phyloP scores from a whole-genome alignment of 2,113 vertebrate genomes.

The Abramis brama region DNA sequence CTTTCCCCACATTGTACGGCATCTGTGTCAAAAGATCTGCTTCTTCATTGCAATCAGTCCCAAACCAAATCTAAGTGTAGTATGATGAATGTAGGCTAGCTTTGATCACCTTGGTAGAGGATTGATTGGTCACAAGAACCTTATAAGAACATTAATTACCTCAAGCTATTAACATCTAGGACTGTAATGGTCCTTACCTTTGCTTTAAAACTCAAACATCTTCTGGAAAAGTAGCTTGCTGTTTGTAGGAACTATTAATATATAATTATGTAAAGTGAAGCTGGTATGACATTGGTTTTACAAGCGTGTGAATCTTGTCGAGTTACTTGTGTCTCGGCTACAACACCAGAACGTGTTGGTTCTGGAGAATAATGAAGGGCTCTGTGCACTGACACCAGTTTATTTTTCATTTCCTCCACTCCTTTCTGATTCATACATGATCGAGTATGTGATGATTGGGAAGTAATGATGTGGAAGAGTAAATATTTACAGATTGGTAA shows the following conservation, averaged over 20 bases:
- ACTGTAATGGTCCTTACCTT: not conserved
- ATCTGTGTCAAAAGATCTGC: slow-evolving; percentile 35
- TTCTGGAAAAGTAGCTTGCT: not conserved
- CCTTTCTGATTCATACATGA: slow-evolving; percentile 44
- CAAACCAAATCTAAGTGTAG: not conserved
- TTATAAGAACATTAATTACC: not conserved
- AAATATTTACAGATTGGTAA: slow-evolving; percentile 60
- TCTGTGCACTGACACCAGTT: not conserved
- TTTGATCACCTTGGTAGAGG: not conserved
- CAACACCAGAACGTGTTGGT: not conserved
- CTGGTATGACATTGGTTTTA: not conserved
- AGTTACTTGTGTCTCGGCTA: not conserved
- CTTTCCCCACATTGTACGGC: slow-evolving; percentile 22
- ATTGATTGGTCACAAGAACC: not conserved
- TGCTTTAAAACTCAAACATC: not conserved
- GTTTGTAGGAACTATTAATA: not conserved
- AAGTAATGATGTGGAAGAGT: slow-evolving; percentile 60
- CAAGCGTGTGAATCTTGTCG: not conserved
- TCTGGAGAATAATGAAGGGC: slow-evolving; percentile 9
- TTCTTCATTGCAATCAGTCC: slow-evolving; percentile 11
- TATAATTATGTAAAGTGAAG: not conserved
- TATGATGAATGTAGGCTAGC: not conserved
- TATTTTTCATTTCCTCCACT: slow-evolving; percentile 52
- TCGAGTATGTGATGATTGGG: slow-evolving; percentile 55
- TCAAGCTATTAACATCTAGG: not conserved